phyloP scores from a whole-genome alignment of 2,113 vertebrate genomes.

The Seriola rivoliana region DNA sequence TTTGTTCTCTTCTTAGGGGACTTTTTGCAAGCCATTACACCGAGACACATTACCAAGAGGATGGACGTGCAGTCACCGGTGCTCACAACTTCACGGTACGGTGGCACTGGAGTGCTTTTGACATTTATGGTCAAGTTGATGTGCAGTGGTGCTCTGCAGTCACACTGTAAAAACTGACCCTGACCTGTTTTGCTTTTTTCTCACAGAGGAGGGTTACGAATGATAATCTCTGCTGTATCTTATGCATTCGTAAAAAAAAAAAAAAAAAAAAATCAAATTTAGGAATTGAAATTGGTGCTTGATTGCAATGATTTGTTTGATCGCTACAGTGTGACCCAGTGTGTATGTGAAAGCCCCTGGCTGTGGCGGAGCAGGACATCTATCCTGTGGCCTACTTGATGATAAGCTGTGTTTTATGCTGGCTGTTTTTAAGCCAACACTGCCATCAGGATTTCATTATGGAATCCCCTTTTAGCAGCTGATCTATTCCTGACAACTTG shows the following conservation, averaged over 20 bases:
- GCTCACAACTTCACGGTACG: slow-evolving; percentile 89
- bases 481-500: slow-evolving; percentile 34
- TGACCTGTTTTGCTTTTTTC: background rate
- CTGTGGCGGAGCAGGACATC: slow-evolving; percentile 7
- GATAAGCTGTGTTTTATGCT: slow-evolving; percentile 62
- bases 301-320: slow-evolving; percentile 1
- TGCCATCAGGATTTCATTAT: slow-evolving; percentile 69
- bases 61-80: slow-evolving; percentile 88
- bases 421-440: slow-evolving; percentile 54
- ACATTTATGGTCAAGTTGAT: slow-evolving; percentile 51
- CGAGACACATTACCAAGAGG: slow-evolving; percentile 92
- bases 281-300: slow-evolving; percentile 1
- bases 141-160: slow-evolving; percentile 23
- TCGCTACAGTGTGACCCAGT: slow-evolving; percentile 4
- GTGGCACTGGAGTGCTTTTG: slow-evolving; percentile 47
- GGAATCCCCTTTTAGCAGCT: slow-evolving; percentile 62
- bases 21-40: slow-evolving; percentile 92
- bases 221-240: background rate
- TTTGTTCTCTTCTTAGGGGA: slow-evolving; percentile 84
- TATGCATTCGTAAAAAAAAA: background rate
- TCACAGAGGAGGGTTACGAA: background rate
- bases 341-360: slow-evolving; percentile 40
- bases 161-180: slow-evolving; percentile 45
- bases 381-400: slow-evolving; percentile 57
- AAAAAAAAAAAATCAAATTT: background rate